phyloP scores from a whole-genome alignment of 2,888 invertebrate species.

The Athalia cordata region DNA sequence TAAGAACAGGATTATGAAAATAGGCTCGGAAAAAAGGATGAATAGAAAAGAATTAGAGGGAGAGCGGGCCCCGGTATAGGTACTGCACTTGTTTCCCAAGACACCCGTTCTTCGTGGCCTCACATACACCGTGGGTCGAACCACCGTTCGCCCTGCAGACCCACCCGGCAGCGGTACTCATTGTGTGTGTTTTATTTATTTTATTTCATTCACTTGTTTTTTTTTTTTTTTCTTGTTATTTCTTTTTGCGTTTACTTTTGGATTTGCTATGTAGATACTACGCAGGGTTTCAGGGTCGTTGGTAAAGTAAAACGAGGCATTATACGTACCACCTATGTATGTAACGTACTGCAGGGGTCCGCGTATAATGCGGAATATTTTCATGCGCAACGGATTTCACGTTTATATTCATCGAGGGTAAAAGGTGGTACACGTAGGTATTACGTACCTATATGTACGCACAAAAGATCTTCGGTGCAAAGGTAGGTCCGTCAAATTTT shows the following conservation, averaged over 20 bases:
- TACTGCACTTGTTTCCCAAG: constrained; percentile 29
- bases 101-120: constrained; percentile 21
- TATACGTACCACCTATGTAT: neutral
- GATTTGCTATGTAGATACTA: neutral
- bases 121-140: neutral
- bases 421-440: neutral
- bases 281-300: constrained; percentile 2
- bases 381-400: constrained; percentile 6
- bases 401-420: neutral
- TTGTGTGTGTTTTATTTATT: neutral
- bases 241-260: neutral
- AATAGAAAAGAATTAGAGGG: no score
- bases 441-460: no score
- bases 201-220: neutral
- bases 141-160: neutral
- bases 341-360: neutral
- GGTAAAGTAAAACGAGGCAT: neutral
- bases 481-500: no score
- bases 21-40: neutral
- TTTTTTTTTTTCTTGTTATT: no score
- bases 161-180: constrained; percentile 20
- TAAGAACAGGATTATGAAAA: neutral
- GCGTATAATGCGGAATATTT: neutral
- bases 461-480: no score
- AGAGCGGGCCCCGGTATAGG: no score